Percentiles rank a stretch among this genome's conserved stretches.
Conservation (phyloP, 2,888 invertebrate genomes). For the Rhagonycha fulva region DNA sequence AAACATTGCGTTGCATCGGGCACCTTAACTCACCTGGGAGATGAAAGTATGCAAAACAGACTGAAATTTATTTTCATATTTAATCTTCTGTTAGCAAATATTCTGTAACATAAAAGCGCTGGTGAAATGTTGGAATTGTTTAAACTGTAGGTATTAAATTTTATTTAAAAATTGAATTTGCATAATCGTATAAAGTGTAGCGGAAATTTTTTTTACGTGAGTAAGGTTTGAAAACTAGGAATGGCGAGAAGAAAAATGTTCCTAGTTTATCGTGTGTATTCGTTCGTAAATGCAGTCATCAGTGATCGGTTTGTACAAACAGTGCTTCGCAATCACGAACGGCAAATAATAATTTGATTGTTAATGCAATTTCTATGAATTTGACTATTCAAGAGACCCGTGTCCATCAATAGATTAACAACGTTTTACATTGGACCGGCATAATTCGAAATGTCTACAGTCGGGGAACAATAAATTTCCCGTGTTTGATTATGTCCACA, state of each 20-base stretch:
- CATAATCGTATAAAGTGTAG: not conserved
- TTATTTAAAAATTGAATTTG: not conserved
- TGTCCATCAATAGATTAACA: conserved; percentile 47
- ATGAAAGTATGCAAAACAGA: not conserved
- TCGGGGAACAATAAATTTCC: conserved; percentile 46
- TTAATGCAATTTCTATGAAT: conserved; percentile 56
- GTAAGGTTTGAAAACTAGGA: not conserved
- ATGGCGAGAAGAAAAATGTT: not conserved
- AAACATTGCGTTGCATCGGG: not conserved
- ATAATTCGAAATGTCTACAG: conserved; percentile 52
- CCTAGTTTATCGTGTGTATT: not conserved
- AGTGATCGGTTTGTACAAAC: conserved; percentile 34
- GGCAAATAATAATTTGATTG: conserved; percentile 56
- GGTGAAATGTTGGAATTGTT: not conserved
- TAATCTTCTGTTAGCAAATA: not conserved
- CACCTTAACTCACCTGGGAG: not conserved
- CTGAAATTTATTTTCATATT: not conserved
- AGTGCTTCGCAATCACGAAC: conserved; percentile 49
- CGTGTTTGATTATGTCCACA: conserved; percentile 43
- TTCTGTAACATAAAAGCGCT: not conserved
- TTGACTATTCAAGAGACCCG: conserved; percentile 50
- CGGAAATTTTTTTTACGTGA: not conserved
- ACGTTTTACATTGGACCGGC: conserved; percentile 44
- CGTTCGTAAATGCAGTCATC: conserved; percentile 20
- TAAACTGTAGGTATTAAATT: not conserved